Conservation (phyloP, 2,888 invertebrate species). For the Octonoba sinensis region DNA sequence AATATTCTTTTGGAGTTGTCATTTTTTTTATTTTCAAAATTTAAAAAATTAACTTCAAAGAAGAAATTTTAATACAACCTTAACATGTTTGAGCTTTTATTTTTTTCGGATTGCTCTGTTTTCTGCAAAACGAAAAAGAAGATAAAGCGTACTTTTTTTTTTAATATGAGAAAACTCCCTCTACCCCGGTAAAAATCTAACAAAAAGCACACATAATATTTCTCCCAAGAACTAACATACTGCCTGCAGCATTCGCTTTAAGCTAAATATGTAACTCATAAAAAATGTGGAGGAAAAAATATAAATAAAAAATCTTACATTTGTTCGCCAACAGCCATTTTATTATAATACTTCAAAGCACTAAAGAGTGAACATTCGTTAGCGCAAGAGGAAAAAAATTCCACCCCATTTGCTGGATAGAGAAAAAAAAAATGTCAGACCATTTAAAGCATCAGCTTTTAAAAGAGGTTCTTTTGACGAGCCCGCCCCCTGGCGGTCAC, state of each 20-base stretch:
- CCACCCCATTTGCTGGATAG: slow-evolving; percentile 13
- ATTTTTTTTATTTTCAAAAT: neutral
- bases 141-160: no score
- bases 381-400: slow-evolving; percentile 9
- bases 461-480: slow-evolving; percentile 53
- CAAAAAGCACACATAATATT: no score
- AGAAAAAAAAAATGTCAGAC: slow-evolving; percentile 41
- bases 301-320: neutral
- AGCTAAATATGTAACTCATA: no score
- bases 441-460: slow-evolving; percentile 61
- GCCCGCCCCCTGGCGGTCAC: slow-evolving; percentile 60
- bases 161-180: no score
- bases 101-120: no score
- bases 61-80: neutral
- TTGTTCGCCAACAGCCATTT: slow-evolving; percentile 41
- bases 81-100: no score
- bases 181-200: no score
- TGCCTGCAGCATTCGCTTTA: no score
- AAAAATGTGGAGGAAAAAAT: no score
- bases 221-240: no score
- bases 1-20: neutral
- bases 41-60: neutral
- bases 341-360: slow-evolving; percentile 53
- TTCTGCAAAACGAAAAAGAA: no score
- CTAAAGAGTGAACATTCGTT: slow-evolving; percentile 9